Evolutionary conservation across 2,888 invertebrate genomes (phyloP).

Genomic region (Synergus laeviventris): DNA sequence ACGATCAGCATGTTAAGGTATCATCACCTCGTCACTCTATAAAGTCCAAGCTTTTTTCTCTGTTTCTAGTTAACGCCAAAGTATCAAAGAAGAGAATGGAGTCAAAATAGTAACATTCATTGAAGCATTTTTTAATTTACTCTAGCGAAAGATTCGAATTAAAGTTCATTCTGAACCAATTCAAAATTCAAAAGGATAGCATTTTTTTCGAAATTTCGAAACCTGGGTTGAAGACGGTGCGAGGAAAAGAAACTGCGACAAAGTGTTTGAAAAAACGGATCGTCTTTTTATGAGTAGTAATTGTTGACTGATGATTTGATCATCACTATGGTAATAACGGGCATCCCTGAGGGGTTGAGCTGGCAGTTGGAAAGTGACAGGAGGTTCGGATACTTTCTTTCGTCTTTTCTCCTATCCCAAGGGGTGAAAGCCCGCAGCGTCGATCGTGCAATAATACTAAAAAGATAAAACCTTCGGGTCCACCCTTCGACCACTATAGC

Average conservation of each 20-base stretch:
- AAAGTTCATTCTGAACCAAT: no score
- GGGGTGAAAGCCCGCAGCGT: conserved; percentile 64
- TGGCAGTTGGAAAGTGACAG: conserved; percentile 55
- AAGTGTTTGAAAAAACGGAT: not conserved
- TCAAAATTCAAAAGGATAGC: no score
- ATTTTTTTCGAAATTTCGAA: no score
- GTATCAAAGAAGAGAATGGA: not conserved
- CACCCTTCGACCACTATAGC: conserved; percentile 64
- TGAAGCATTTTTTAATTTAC: no score
- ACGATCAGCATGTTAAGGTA: conserved; percentile 39
- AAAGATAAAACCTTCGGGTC: conserved; percentile 73
- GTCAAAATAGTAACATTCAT: no score
- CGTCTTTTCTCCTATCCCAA: conserved; percentile 27
- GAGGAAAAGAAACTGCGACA: no score
- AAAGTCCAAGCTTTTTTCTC: conserved; percentile 1
- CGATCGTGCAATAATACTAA: conserved; percentile 75
- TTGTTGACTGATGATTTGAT: conserved; percentile 34
- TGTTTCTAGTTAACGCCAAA: not conserved
- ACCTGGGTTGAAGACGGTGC: no score
- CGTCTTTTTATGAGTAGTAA: not conserved
- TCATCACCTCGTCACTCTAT: conserved; percentile 34
- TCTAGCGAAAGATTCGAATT: no score
- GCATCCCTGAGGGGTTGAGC: conserved; percentile 47
- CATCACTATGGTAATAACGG: conserved; percentile 60
- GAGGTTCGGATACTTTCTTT: conserved; percentile 40